These are phyloP conservation scores for Hypotaenidia philippensis DNA, from an alignment of 2,797 vertebrate species.

Conservation along the genomic window DNA sequence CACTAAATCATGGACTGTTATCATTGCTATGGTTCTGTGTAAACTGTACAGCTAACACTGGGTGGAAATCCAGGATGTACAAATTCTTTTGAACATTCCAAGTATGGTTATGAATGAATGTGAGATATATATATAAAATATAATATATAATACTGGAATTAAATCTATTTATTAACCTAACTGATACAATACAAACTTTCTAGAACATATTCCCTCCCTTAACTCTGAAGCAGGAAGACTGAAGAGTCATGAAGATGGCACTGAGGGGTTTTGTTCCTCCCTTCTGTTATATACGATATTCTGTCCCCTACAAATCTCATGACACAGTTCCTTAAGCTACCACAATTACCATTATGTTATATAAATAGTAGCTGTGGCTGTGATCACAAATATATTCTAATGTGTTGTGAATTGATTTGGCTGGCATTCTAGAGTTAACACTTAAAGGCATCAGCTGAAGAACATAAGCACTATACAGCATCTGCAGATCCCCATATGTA, in stretches of 20 bases:
- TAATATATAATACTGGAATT: not conserved
- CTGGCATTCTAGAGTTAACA: not conserved
- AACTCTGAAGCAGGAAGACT: not conserved
- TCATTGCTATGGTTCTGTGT: not conserved
- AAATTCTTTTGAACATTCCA: not conserved
- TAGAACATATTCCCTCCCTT: not conserved
- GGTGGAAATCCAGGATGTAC: not conserved
- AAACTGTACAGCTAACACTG: not conserved
- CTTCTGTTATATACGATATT: not conserved
- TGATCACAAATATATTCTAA: not conserved
- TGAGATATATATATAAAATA: not conserved
- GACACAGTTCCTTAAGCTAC: not conserved
- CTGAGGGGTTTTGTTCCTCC: rapidly evolving
- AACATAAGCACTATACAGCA: not conserved
- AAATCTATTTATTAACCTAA: not conserved
- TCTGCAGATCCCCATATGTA: not conserved
- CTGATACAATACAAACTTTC: not conserved
- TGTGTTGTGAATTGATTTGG: not conserved
- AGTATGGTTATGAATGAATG: not conserved
- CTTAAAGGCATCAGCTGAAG: not conserved
- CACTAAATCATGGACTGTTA: not conserved
- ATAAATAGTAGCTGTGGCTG: not conserved
- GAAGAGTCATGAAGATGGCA: not conserved
- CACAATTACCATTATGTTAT: not conserved
- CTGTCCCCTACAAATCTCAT: not conserved